phyloP scores from a whole-genome alignment of 2,113 vertebrate genomes.

The Charadrius vociferus region DNA sequence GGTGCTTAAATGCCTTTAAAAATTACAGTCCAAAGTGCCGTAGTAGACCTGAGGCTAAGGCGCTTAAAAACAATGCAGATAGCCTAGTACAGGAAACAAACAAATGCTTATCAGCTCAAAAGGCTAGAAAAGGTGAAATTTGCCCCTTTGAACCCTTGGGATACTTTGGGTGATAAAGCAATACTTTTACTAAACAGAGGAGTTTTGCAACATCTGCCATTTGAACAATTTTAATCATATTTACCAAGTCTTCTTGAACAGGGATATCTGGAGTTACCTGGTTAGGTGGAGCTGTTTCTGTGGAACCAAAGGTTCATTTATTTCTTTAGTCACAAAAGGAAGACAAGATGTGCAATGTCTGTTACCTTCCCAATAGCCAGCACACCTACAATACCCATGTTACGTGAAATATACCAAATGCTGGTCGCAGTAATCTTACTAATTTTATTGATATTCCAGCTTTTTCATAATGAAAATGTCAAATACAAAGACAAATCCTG shows the following conservation, averaged over 20 bases:
- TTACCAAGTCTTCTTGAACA: not conserved
- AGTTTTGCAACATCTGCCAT: not conserved
- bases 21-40: not conserved
- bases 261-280: not conserved
- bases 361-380: not conserved
- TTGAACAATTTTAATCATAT: not conserved
- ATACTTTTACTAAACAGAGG: not conserved
- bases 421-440: not conserved
- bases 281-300: not conserved
- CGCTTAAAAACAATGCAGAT: accelerated
- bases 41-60: not conserved
- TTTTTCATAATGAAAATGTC: not conserved
- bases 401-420: not conserved
- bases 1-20: not conserved
- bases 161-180: not conserved
- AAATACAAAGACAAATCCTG: not conserved
- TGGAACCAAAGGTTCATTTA: not conserved
- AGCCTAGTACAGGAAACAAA: not conserved
- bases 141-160: not conserved
- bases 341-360: not conserved
- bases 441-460: not conserved
- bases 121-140: not conserved
- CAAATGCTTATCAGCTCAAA: not conserved
- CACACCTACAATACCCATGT: not conserved
- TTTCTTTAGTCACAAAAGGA: not conserved